These are phyloP conservation scores for Calonectris borealis DNA, from an alignment of 2,113 vertebrate genomes.

Conservation along the genomic window DNA sequence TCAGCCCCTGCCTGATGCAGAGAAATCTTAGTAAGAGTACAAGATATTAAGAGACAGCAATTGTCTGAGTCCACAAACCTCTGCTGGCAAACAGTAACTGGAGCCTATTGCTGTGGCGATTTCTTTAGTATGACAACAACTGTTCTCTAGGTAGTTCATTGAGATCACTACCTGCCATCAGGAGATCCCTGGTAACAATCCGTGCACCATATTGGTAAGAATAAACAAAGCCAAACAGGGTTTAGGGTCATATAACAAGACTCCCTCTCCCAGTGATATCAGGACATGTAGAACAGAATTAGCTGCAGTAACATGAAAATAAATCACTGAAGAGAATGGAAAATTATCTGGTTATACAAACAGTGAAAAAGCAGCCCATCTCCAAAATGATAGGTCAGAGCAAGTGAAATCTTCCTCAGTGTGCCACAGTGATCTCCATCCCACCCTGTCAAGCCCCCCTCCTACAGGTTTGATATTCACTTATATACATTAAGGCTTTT, in stretches of 20 bases:
- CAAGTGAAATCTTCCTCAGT: not conserved
- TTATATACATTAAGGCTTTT: not conserved
- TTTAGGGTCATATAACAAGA: not conserved
- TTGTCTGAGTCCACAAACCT: not conserved
- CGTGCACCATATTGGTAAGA: not conserved
- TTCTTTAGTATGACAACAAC: not conserved
- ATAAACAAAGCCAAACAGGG: not conserved
- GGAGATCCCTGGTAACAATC: not conserved
- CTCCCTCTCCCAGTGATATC: not conserved
- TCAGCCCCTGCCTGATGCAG: not conserved
- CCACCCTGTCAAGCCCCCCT: not conserved
- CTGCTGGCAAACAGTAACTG: not conserved
- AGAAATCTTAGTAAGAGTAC: not conserved
- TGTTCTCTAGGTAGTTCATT: not conserved
- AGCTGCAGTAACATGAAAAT: not conserved
- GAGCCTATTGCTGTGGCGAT: not conserved
- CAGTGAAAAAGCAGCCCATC: not conserved
- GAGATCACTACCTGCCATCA: not conserved
- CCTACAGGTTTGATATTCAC: not conserved
- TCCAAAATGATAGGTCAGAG: not conserved
- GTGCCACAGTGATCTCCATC: not conserved
- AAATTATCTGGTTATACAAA: not conserved
- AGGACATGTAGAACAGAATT: not conserved
- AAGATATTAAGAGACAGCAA: not conserved
- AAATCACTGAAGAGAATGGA: not conserved